Evolutionary conservation across 2,113 vertebrate species (phyloP).

Genomic region (Gambusia affinis): DNA sequence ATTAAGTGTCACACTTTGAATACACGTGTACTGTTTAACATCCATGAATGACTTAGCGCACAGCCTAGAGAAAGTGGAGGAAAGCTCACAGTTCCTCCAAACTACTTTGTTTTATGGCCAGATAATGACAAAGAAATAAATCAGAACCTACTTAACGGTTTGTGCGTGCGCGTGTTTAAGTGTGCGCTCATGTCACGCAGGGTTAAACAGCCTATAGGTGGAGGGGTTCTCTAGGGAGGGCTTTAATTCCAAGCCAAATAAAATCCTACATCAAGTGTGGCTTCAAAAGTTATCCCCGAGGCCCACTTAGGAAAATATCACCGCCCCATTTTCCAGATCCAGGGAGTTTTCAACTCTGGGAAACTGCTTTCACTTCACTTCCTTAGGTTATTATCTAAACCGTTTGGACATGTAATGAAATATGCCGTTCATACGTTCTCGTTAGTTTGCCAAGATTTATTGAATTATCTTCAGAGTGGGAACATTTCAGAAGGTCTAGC

Average conservation of each 20-base stretch:
- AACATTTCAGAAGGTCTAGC: neutral
- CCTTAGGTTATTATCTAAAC: constrained; percentile 54
- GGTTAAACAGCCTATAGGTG: constrained; percentile 66
- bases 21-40: constrained; percentile 44
- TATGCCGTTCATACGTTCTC: constrained; percentile 51
- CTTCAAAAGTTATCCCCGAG: constrained; percentile 67
- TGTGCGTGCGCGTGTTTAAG: constrained; percentile 7
- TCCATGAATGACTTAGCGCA: constrained; percentile 60
- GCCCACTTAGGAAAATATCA: constrained; percentile 75
- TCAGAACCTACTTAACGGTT: constrained; percentile 70
- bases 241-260: constrained; percentile 78
- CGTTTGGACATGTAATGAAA: constrained; percentile 55
- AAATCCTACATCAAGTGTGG: constrained; percentile 72
- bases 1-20: constrained; percentile 41
- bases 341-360: constrained; percentile 60
- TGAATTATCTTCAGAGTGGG: constrained; percentile 37
- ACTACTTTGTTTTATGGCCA: constrained; percentile 66
- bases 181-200: constrained; percentile 33
- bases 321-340: constrained; percentile 52
- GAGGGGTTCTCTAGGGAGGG: constrained; percentile 61
- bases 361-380: constrained; percentile 34
- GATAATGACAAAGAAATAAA: constrained; percentile 71
- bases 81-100: constrained; percentile 48
- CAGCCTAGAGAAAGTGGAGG: constrained; percentile 44
- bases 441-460: constrained; percentile 61